A percentile compares a stretch with the other conserved stretches of the same genome.
Evolutionary conservation across 2,113 vertebrate genomes (phyloP).

Genomic region (Campylorhamphus procurvoides): DNA sequence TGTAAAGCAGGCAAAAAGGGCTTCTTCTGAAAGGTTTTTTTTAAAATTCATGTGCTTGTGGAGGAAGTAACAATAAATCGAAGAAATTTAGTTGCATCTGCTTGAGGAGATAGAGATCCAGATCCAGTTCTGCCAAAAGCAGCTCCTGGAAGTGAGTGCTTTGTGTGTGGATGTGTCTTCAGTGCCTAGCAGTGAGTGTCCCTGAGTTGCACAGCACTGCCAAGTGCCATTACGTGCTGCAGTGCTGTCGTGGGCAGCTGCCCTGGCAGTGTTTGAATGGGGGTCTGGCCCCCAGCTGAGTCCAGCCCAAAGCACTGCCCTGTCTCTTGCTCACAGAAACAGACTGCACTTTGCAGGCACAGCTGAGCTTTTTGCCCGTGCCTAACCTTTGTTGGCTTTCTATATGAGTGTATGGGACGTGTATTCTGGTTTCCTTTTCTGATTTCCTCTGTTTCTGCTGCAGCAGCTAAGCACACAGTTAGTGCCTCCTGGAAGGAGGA

Average conservation of each 20-base stretch:
- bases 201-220: not conserved
- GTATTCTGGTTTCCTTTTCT: not conserved
- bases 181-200: not conserved
- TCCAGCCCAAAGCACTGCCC: fast-evolving
- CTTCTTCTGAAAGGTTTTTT: not conserved
- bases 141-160: not conserved
- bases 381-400: not conserved
- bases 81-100: not conserved
- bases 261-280: not conserved
- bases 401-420: fast-evolving
- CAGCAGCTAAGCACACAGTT: not conserved
- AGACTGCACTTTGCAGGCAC: not conserved
- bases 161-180: not conserved
- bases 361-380: not conserved
- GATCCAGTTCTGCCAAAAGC: not conserved
- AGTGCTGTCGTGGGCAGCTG: not conserved
- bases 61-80: not conserved
- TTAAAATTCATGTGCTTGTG: not conserved
- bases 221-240: not conserved
- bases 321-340: fast-evolving
- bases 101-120: not conserved
- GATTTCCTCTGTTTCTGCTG: not conserved
- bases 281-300: not conserved
- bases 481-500: not conserved
- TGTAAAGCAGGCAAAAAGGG: not conserved